Conservation (phyloP, 2,113 vertebrate genomes). For the Stercorarius parasiticus region DNA sequence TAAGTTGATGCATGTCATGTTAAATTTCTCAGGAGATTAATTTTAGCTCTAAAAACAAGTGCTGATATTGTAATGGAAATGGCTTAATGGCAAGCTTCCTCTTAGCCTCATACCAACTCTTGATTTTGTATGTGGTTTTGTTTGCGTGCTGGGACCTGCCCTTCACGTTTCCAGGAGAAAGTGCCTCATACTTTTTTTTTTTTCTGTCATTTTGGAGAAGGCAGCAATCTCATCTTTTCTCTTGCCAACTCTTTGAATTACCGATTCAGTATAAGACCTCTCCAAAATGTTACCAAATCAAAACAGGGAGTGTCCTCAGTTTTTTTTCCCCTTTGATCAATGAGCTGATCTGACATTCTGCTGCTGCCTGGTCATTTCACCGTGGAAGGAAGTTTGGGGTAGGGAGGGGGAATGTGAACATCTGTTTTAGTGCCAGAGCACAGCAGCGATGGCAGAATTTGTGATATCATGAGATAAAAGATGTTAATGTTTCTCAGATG, state of each 20-base stretch:
- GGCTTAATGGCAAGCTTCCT: not conserved
- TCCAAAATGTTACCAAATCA: not conserved
- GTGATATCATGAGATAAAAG: too few relatives aligned
- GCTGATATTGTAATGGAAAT: not conserved
- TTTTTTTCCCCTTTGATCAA: not conserved
- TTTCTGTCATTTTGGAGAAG: not conserved
- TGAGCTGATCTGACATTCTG: not conserved
- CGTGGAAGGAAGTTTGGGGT: not conserved
- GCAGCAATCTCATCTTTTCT: not conserved
- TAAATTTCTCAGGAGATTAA: not conserved
- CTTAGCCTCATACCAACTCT: not conserved
- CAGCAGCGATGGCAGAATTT: not conserved
- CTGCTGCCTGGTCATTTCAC: not conserved
- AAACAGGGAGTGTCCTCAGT: not conserved
- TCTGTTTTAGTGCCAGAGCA: not conserved
- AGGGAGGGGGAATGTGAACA: not conserved
- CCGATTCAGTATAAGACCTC: not conserved
- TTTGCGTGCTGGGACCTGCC: not conserved
- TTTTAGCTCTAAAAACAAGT: not conserved
- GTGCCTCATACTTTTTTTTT: not conserved
- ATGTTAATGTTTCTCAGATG: not conserved
- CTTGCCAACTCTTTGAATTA: not conserved
- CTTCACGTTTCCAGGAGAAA: not conserved
- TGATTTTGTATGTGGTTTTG: not conserved
- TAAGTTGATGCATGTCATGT: not conserved